Conservation (phyloP, 2,888 invertebrate genomes). For the Heliconius hortense region DNA sequence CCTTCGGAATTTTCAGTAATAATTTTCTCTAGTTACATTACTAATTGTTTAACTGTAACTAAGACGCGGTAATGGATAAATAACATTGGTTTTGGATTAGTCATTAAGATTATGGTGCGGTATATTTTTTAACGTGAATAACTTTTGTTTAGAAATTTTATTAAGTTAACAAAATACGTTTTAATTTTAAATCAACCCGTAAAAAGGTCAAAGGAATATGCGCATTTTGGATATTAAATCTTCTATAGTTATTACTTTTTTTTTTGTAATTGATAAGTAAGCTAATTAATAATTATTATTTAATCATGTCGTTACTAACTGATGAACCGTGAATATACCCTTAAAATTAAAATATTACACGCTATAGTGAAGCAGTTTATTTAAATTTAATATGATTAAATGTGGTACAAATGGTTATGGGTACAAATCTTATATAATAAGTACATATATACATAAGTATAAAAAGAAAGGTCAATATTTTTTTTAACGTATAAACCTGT, state of each 20-base stretch:
- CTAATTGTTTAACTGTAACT: slow-evolving; percentile 22
- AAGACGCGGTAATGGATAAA: slow-evolving; percentile 12
- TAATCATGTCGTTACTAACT: not conserved
- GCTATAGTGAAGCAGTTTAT: no score
- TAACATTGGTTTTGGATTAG: slow-evolving; percentile 27
- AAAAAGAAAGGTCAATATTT: no score
- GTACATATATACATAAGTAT: no score
- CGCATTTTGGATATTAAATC: not conserved
- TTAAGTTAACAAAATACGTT: not conserved
- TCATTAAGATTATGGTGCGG: not conserved
- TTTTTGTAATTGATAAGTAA: no score
- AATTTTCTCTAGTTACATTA: slow-evolving; percentile 6
- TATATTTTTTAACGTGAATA: not conserved
- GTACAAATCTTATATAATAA: no score
- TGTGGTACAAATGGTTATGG: no score
- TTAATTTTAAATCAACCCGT: not conserved
- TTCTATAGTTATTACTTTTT: not conserved
- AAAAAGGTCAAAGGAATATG: not conserved
- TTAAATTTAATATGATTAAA: no score
- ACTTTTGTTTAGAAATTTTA: not conserved
- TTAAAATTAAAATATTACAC: no score
- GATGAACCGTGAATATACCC: not conserved
- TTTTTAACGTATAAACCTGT: no score
- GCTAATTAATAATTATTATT: not conserved
- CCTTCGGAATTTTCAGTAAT: slow-evolving; percentile 22